Percentiles rank a stretch among this genome's conserved stretches.
Conservation (phyloP, 2,888 invertebrate species). For the Metacarcinus magister region DNA sequence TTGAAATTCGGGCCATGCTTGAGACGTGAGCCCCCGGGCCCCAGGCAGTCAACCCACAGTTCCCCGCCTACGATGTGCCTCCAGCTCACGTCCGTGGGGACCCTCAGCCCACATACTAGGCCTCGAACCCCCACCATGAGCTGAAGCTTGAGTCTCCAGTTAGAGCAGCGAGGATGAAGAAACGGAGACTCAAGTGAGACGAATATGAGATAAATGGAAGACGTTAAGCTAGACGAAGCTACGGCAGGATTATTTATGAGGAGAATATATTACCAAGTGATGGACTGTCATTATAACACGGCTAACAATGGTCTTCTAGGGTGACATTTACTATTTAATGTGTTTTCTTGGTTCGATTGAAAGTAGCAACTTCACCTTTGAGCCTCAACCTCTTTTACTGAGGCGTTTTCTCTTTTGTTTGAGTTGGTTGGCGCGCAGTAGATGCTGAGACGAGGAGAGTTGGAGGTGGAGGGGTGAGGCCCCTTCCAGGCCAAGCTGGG, state of each 20-base stretch:
- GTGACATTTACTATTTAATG: neutral
- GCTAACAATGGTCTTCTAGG: neutral
- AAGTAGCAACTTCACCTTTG: neutral
- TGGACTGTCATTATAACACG: neutral
- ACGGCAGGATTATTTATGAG: neutral
- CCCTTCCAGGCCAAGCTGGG: slow-evolving; percentile 69
- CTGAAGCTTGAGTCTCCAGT: neutral
- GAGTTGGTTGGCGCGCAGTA: slow-evolving; percentile 53
- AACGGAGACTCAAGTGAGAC: neutral
- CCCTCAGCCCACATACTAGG: slow-evolving; percentile 3
- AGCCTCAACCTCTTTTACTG: neutral
- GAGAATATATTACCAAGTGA: neutral
- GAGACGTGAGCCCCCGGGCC: slow-evolving; percentile 70
- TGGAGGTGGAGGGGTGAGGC: slow-evolving; percentile 44
- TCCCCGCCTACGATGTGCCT: slow-evolving; percentile 54
- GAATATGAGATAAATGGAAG: neutral
- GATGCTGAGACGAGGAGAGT: slow-evolving; percentile 8
- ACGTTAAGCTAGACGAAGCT: neutral
- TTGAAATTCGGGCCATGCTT: slow-evolving; percentile 80
- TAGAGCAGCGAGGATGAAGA: neutral
- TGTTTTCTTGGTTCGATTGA: neutral
- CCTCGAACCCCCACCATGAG: neutral
- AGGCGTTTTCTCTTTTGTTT: neutral
- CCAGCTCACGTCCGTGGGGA: slow-evolving; percentile 49
- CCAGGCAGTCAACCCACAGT: slow-evolving; percentile 38